Evolutionary conservation across 2,797 vertebrate genomes (phyloP).

Genomic region (Squalus acanthias): DNA sequence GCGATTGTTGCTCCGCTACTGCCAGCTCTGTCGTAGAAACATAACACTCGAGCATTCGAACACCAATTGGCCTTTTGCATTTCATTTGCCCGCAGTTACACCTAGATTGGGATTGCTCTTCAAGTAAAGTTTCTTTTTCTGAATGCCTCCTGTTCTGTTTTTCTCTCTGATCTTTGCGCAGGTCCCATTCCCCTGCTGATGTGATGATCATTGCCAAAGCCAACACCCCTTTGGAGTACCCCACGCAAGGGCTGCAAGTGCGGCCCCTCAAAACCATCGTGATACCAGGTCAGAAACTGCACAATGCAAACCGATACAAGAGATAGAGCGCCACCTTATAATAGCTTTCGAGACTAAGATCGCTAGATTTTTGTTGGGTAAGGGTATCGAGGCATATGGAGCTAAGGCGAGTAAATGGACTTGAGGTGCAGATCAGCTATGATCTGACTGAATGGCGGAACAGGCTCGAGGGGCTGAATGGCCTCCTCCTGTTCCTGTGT

Average conservation of each 20-base stretch:
- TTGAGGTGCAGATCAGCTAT: not conserved
- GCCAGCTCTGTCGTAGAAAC: not conserved
- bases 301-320: too few species aligned
- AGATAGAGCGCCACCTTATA: not conserved
- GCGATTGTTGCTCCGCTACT: not conserved
- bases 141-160: not conserved
- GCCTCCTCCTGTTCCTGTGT: not conserved
- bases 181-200: conserved; percentile 15
- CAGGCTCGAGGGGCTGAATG: not conserved
- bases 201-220: conserved; percentile 27
- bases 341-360: not conserved
- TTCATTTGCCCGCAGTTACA: not conserved
- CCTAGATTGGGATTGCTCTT: not conserved
- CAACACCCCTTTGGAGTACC: conserved; percentile 18
- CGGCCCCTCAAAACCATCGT: conserved; percentile 18
- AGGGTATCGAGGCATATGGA: not conserved
- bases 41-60: not conserved
- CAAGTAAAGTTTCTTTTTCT: not conserved
- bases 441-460: not conserved
- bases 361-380: not conserved
- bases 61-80: not conserved
- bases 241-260: not conserved
- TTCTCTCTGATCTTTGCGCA: not conserved
- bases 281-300: conserved; percentile 11
- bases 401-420: not conserved